phyloP scores from a whole-genome alignment of 2,888 invertebrate species.

The Mycalesis mineus region DNA sequence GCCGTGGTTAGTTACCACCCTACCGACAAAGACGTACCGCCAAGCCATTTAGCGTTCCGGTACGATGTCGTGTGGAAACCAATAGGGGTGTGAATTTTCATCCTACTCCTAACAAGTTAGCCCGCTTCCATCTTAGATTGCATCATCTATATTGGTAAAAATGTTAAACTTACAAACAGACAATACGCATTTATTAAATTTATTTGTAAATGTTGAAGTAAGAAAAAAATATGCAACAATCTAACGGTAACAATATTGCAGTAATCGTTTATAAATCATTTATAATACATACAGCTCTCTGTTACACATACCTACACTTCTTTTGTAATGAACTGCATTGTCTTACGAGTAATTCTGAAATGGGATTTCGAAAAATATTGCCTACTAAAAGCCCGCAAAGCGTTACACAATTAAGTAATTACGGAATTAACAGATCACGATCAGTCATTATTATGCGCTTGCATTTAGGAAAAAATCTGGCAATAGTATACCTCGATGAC shows the following conservation, averaged over 20 bases:
- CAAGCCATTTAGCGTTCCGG: too few relatives aligned
- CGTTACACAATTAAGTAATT: neutral
- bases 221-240: constrained; percentile 1
- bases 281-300: constrained; percentile 25
- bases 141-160: too few relatives aligned
- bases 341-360: constrained; percentile 27
- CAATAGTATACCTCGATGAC: too few relatives aligned
- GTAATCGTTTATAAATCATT: constrained; percentile 30
- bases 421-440: neutral
- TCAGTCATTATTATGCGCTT: neutral
- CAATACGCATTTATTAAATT: too few relatives aligned
- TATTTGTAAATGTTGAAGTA: neutral
- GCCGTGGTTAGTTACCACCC: too few relatives aligned
- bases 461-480: too few relatives aligned
- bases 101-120: too few relatives aligned
- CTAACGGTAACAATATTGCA: constrained; percentile 21
- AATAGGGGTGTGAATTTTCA: too few relatives aligned
- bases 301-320: constrained; percentile 26
- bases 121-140: too few relatives aligned
- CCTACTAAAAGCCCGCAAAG: constrained; percentile 7
- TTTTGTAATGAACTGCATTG: constrained; percentile 31
- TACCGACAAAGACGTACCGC: too few relatives aligned
- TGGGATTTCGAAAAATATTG: constrained; percentile 15
- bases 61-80: too few relatives aligned
- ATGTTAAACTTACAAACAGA: too few relatives aligned